phyloP scores from a whole-genome alignment of 2,113 vertebrate genomes.

The Prunella fulvescens region DNA sequence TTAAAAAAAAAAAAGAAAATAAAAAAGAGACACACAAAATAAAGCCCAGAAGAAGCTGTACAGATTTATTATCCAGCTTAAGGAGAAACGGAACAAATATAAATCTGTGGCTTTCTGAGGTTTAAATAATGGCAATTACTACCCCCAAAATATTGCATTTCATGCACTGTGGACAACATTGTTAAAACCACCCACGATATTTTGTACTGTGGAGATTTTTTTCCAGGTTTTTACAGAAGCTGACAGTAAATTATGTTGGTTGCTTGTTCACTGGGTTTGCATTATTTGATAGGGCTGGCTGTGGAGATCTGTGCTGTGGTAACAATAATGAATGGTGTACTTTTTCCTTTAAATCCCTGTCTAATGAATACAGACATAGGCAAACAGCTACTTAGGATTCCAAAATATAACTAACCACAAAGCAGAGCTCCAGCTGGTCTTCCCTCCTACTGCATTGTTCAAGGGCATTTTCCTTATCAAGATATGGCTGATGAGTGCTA shows the following conservation, averaged over 20 bases:
- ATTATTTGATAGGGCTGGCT: slow-evolving; percentile 21
- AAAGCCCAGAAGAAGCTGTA: background rate
- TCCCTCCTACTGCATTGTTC: background rate
- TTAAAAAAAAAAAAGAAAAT: background rate
- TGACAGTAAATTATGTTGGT: slow-evolving; percentile 41
- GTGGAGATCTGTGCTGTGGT: background rate
- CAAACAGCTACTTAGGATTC: slow-evolving; percentile 44
- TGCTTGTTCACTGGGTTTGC: slow-evolving; percentile 42
- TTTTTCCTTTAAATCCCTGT: slow-evolving; percentile 48
- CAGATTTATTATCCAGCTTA: slow-evolving; percentile 55
- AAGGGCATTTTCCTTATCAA: slow-evolving; percentile 15
- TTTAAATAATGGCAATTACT: slow-evolving; percentile 62
- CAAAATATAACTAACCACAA: slow-evolving; percentile 45
- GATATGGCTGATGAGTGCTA: background rate
- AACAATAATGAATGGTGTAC: slow-evolving; percentile 45
- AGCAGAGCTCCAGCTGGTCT: slow-evolving; percentile 26
- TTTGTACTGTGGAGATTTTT: slow-evolving; percentile 32
- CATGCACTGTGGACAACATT: slow-evolving; percentile 39
- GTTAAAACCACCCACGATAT: slow-evolving; percentile 29
- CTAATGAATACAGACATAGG: slow-evolving; percentile 65
- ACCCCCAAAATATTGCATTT: slow-evolving; percentile 41
- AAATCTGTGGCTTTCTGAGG: slow-evolving; percentile 52
- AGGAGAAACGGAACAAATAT: slow-evolving; percentile 45
- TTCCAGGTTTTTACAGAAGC: slow-evolving; percentile 1
- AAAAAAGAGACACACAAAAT: background rate